Conservation (phyloP, 2,113 vertebrate species). For the Pseudorectes ferrugineus region DNA sequence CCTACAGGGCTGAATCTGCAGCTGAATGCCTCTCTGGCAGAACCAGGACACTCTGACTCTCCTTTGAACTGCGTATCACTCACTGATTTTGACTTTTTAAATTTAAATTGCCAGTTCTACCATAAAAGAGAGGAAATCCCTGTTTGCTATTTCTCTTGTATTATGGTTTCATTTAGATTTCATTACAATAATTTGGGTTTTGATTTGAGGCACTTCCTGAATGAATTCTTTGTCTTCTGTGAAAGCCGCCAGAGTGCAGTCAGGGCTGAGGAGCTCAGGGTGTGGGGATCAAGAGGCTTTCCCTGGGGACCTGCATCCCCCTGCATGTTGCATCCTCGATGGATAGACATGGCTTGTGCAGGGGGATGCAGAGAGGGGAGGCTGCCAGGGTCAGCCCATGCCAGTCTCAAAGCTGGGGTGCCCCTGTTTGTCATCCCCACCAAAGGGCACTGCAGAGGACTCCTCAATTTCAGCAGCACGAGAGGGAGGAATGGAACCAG, state of each 20-base stretch:
- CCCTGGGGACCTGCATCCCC: neutral
- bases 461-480: neutral
- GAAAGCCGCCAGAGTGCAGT: neutral
- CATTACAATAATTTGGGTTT: neutral
- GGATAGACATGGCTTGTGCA: neutral
- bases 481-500: neutral
- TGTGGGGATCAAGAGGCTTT: neutral
- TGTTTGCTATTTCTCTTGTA: neutral
- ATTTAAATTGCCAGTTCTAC: neutral
- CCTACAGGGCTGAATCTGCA: neutral
- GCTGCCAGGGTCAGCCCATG: neutral
- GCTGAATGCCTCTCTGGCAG: neutral
- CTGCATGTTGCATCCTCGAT: accelerated
- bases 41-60: neutral
- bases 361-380: neutral
- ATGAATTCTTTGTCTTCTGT: neutral
- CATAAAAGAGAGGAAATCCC: neutral
- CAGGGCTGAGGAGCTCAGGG: neutral
- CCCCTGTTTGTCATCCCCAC: neutral
- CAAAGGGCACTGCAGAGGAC: neutral
- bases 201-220: neutral
- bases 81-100: neutral
- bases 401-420: neutral
- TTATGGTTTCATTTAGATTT: neutral
- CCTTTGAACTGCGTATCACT: neutral